These are phyloP conservation scores for Drosophila diplacantha DNA, from an alignment of 2,888 invertebrate species.

Conservation along the genomic window DNA sequence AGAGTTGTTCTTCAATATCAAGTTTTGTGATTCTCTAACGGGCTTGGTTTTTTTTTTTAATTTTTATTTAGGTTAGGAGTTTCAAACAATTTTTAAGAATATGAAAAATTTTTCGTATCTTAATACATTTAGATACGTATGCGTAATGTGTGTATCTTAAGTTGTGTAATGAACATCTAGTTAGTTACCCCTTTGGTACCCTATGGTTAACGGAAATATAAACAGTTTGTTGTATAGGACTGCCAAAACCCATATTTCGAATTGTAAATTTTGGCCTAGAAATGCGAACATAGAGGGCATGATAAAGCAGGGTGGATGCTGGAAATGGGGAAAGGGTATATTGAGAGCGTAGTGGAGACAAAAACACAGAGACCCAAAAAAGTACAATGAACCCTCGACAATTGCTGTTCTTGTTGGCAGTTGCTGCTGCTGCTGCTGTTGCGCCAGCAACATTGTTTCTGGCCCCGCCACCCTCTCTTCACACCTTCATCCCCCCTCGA, in stretches of 20 bases:
- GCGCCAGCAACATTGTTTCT: slow-evolving; percentile 30
- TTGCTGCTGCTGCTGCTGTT: slow-evolving; percentile 13
- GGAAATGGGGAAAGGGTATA: slow-evolving; percentile 15
- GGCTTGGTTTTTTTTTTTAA: too few relatives aligned
- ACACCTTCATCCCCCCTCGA: too few relatives aligned
- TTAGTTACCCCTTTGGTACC: not conserved
- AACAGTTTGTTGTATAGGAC: not conserved
- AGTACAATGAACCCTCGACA: slow-evolving; percentile 62
- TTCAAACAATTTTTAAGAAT: too few relatives aligned
- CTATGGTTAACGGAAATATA: not conserved
- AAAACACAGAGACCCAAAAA: slow-evolving; percentile 49
- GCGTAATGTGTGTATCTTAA: not conserved
- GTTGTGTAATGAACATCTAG: not conserved
- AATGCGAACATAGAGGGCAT: slow-evolving; percentile 27
- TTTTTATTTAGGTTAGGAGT: too few relatives aligned
- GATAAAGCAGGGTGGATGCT: slow-evolving; percentile 4
- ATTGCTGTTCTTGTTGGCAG: slow-evolving; percentile 10
- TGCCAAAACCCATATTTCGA: slow-evolving; percentile 18
- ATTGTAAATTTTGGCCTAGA: slow-evolving; percentile 57
- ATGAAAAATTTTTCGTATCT: not conserved
- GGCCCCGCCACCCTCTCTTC: not conserved
- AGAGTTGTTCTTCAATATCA: not conserved
- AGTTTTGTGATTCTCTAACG: not conserved
- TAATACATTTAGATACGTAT: not conserved
- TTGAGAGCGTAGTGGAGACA: slow-evolving; percentile 21